Evolutionary conservation across 1,140 invertebrate species (phyloP).

Genomic region (Zaprionus gabonicus): DNA sequence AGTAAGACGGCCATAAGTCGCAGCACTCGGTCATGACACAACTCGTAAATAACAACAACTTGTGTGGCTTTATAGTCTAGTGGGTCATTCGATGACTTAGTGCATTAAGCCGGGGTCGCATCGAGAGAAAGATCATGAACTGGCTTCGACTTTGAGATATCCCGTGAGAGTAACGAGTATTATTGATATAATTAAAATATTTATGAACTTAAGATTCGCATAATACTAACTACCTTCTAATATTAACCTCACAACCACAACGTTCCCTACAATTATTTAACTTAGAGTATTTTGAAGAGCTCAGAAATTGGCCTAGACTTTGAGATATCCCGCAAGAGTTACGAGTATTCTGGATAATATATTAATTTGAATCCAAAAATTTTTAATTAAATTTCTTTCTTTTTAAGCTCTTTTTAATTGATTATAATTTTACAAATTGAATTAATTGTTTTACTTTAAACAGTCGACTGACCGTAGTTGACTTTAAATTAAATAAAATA

Average conservation of each 20-base stretch:
- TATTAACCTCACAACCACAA: too few species aligned
- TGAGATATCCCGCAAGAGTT: neutral
- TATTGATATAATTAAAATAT: too few species aligned
- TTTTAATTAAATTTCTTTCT: too few species aligned
- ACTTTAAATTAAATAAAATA: too few species aligned
- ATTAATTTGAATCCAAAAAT: too few species aligned
- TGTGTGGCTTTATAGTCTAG: conserved; percentile 11
- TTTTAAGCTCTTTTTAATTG: too few species aligned
- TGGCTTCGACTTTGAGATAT: neutral
- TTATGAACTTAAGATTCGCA: neutral
- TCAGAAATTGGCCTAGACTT: neutral
- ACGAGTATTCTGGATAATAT: too few species aligned
- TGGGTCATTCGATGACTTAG: conserved; percentile 24
- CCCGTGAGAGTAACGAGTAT: neutral
- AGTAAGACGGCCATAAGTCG: conserved; percentile 14
- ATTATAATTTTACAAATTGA: too few species aligned
- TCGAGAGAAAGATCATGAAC: neutral
- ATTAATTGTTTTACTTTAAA: too few species aligned
- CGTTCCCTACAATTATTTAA: neutral
- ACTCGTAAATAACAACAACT: conserved; percentile 42
- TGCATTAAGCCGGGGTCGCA: neutral
- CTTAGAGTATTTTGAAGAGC: too few species aligned
- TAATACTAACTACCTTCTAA: too few species aligned
- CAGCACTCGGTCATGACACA: conserved; percentile 9
- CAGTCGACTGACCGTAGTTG: too few species aligned